phyloP scores from a whole-genome alignment of 2,113 vertebrate species.

The Hoplias malabaricus region DNA sequence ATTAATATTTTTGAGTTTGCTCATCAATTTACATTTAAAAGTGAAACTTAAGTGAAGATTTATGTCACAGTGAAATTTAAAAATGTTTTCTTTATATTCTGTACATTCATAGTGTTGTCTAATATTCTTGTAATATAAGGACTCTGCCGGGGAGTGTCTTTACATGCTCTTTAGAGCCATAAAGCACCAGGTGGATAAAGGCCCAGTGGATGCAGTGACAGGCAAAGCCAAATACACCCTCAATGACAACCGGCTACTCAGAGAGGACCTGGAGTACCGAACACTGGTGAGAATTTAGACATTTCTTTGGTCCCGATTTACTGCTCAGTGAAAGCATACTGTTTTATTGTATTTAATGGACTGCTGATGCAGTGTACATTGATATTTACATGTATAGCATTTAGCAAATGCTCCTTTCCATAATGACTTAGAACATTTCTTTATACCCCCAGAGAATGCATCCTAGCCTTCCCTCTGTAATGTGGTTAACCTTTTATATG shows the following conservation, averaged over 20 bases:
- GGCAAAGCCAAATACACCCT: constrained; percentile 97
- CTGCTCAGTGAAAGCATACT: background rate
- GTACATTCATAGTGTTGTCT: no score
- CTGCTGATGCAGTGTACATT: background rate
- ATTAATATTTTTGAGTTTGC: no score
- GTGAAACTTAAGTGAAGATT: no score
- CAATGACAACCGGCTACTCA: constrained; percentile 92
- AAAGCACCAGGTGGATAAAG: constrained; percentile 98
- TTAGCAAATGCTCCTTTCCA: no score
- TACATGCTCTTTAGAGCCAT: constrained; percentile 98
- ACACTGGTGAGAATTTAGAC: constrained; percentile 80
- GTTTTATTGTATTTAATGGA: background rate
- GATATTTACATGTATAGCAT: no score
- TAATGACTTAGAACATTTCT: no score
- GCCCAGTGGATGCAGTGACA: constrained; percentile 93
- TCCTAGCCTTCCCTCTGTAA: no score
- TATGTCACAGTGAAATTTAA: no score
- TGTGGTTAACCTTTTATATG: background rate
- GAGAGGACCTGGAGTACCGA: constrained; percentile 94
- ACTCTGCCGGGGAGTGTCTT: constrained; percentile 91
- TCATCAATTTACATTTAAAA: no score
- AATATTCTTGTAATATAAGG: constrained; percentile 73
- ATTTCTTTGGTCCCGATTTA: background rate
- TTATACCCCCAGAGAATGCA: no score
- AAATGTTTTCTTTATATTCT: no score